A percentile compares a stretch with the other conserved stretches of the same genome.
phyloP scores from a whole-genome alignment of 2,888 invertebrate species.

The Pteria penguin region DNA sequence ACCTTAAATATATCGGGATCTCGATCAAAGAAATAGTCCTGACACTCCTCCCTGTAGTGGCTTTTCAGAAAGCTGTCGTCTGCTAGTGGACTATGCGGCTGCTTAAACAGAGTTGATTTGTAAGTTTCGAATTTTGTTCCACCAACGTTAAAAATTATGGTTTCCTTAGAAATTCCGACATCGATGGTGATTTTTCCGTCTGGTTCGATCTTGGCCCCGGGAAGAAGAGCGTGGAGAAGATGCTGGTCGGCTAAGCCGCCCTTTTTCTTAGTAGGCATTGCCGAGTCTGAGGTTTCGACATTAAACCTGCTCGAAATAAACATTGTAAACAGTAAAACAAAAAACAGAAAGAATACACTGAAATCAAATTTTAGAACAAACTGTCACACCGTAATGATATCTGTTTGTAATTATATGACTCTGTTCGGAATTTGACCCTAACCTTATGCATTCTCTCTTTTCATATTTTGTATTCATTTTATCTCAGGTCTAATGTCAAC shows the following conservation, averaged over 20 bases:
- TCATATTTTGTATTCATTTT: no score
- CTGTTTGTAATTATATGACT: no score
- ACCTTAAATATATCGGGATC: conserved; percentile 63
- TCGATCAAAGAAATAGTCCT: conserved; percentile 65
- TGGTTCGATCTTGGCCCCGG: conserved; percentile 38
- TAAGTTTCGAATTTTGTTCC: conserved; percentile 69
- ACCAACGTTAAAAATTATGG: conserved; percentile 67
- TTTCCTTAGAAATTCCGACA: conserved; percentile 48
- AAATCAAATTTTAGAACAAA: no score
- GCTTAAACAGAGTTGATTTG: conserved; percentile 58
- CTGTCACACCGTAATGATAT: no score
- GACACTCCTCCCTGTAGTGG: conserved; percentile 49
- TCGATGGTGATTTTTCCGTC: conserved; percentile 50
- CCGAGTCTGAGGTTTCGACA: not conserved
- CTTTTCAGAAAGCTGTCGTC: conserved; percentile 54
- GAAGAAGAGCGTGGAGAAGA: conserved; percentile 29
- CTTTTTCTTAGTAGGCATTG: conserved; percentile 11
- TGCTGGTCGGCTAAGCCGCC: not conserved
- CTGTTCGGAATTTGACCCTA: no score
- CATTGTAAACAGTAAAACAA: no score
- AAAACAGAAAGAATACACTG: no score
- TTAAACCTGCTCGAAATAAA: no score
- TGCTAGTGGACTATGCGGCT: conserved; percentile 55
- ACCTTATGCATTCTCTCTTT: no score
- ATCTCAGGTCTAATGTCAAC: no score